These are phyloP conservation scores for Drosophila trapezifrons DNA, from an alignment of 1,140 invertebrate genomes.

Conservation along the genomic window DNA sequence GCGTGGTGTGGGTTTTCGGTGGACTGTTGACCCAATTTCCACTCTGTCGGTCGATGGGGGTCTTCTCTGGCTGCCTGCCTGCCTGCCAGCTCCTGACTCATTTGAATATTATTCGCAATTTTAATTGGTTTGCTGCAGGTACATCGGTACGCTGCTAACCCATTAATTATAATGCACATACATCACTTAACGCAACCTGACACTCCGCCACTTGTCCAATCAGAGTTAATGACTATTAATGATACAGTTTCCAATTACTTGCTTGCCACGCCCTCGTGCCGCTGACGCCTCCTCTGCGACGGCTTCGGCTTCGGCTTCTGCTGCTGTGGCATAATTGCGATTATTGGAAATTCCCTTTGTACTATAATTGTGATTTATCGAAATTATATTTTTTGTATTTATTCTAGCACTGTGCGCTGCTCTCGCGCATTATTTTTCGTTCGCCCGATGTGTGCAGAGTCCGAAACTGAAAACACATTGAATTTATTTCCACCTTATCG, in stretches of 20 bases:
- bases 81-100: conserved; percentile 52
- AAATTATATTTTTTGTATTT: conserved; percentile 13
- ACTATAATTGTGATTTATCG: conserved; percentile 69
- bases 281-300: conserved; percentile 17
- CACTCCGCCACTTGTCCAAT: conserved; percentile 49
- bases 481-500: conserved; percentile 73
- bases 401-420: conserved; percentile 11
- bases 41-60: conserved; percentile 17
- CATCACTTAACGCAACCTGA: conserved; percentile 48
- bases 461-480: conserved; percentile 66
- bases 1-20: conserved; percentile 6
- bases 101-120: conserved; percentile 49
- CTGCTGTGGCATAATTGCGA: conserved; percentile 48
- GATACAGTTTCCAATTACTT: conserved; percentile 50
- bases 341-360: conserved; percentile 15
- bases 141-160: background rate
- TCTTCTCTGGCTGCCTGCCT: conserved; percentile 1
- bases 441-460: conserved; percentile 30
- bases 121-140: conserved; percentile 47
- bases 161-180: conserved; percentile 59
- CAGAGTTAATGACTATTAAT: conserved; percentile 59
- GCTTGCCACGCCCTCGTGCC: conserved; percentile 19
- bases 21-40: conserved; percentile 48
- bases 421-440: conserved; percentile 23
- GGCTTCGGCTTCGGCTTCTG: conserved; percentile 5